Base-by-base conservation (phyloP, 1,140 invertebrate genomes). In the Bombus waltoni region DNA sequence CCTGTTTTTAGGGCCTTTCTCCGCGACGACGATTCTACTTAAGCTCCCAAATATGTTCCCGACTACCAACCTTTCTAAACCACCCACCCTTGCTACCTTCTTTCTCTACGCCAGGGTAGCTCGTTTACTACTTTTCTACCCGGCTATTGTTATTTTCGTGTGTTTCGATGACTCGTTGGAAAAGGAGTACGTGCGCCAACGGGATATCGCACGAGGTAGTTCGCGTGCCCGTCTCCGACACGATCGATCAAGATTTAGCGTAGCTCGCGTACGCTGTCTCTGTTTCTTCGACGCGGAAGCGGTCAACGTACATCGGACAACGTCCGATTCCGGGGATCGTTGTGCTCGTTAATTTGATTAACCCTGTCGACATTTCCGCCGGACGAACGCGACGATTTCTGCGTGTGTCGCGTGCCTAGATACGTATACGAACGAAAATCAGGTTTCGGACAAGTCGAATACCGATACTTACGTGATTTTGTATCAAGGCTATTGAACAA, bases 291-390 rank as follows among this genome's bases (percentile, higher is more conserved):
- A 25, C 13, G 22, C 3, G 62, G 9, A 76, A 40, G n/a, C 47
- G 40, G 66, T 47, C 44, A 53, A 53, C 40, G 44, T 66, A 65
- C 47, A n/a, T 32, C 47, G 79, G 72, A 53, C 73, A 22, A 25
- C 28, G 62, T 59, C 38, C 80, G 53, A 62, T 62, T 57, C 53
- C 59, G 72, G 77, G 72, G 47, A 72, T 57, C 87, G 74, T 74
- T 35, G 70, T 59, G 83, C 53, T 87, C 85, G 86, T 91, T 91
- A 91, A 91, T 89, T 91, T 90, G 83, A 91, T 91, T 91, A 91
- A 90, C 89, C 88, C 81, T 88, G 59, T 59, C 66, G 84, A 91
- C 90, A 91, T 87, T 91, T 91, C 90, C 90, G 89, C 44, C 83
- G 89, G 90, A 87, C 81, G 59, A 71, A 70, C 62, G 28, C 44